Evolutionary conservation across 1,140 invertebrate genomes (phyloP), one percentile per base, ranked within the genome.

Genomic region (Drosophila watanabei): DNA sequence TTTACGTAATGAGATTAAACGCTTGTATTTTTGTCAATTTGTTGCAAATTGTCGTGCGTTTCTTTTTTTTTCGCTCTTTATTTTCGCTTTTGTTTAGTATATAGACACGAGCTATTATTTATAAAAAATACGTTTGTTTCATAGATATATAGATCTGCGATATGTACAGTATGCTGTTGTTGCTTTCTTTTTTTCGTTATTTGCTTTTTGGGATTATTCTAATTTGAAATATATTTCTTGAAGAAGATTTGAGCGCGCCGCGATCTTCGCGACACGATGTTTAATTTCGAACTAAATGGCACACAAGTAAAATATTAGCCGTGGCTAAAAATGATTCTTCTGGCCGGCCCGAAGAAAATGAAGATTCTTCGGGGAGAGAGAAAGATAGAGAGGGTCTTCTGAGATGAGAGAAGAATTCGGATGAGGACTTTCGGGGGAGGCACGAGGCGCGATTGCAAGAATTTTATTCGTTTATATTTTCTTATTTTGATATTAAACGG

Each of bases 1-100:
- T 89, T 89, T 89, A 89, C 86, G 86, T 89, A 89, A 89, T 89
- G 86, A 75, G 69, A 91, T 90, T 89, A 89, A 89, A 90, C 68
- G 86, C 72, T 64, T 80, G 87, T 82, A 90, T 89, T 80, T 90
- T 86, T 86, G 82, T 82, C 79, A 89, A 90, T 90, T 90, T 89
- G 82, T 90, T 89, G 86, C 85, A 90, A 90, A 89, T 89, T 90
- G 86, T 90, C 68, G 69, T 77, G 64, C 70, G 45, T 79, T 75
- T 79, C n/a, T 66, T 77, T 69, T 51, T 68, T 69, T 46, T 68
- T 49, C 71, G 52, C 39, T 59, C 45, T 77, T 82, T 49, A 58
- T 64, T 69, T 61, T 57, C 18, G 30, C 35, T 58, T 58, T 63
- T 75, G 60, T 73, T 79, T 78, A 73, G 85, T 80, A 90, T 90